A percentile compares a stretch with the other conserved stretches of the same genome.
phyloP scores from a whole-genome alignment of 2,888 invertebrate genomes.

The Meghimatium bilineatum region DNA sequence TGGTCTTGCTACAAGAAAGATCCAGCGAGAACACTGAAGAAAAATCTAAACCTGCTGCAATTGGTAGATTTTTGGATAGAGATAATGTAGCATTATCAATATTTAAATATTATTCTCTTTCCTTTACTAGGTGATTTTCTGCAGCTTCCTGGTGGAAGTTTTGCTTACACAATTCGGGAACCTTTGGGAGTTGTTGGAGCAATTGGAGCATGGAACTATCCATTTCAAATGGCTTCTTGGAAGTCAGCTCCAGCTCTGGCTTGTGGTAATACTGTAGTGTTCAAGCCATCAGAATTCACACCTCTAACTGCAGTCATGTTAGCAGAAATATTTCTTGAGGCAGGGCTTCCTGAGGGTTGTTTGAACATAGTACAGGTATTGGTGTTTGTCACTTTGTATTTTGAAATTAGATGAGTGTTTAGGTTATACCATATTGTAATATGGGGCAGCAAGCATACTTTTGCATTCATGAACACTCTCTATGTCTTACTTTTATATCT shows the following conservation, averaged over 20 bases:
- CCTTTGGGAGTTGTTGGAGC: conserved; percentile 80
- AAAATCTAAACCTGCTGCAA: too few relatives aligned
- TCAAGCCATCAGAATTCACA: conserved; percentile 80
- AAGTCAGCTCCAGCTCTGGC: conserved; percentile 79
- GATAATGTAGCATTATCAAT: background rate
- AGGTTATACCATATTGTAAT: too few relatives aligned
- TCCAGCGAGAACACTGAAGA: too few relatives aligned
- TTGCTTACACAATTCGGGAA: conserved; percentile 79
- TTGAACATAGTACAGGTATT: conserved; percentile 80
- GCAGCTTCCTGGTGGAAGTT: conserved; percentile 77
- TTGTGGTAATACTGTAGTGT: conserved; percentile 80
- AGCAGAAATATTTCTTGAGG: conserved; percentile 79
- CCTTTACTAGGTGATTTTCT: conserved; percentile 77
- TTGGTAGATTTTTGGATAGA: background rate
- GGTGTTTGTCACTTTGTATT: background rate
- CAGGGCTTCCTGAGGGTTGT: conserved; percentile 80
- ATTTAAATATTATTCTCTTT: background rate
- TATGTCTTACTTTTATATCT: too few relatives aligned
- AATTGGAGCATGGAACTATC: conserved; percentile 82
- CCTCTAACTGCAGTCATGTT: conserved; percentile 80
- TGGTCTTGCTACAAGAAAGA: too few relatives aligned
- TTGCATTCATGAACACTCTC: too few relatives aligned
- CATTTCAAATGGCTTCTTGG: conserved; percentile 79
- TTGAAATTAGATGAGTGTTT: too few relatives aligned
- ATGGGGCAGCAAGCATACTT: too few relatives aligned